These are phyloP conservation scores for Laticauda colubrina DNA, from an alignment of 2,113 vertebrate species.

Conservation along the genomic window DNA sequence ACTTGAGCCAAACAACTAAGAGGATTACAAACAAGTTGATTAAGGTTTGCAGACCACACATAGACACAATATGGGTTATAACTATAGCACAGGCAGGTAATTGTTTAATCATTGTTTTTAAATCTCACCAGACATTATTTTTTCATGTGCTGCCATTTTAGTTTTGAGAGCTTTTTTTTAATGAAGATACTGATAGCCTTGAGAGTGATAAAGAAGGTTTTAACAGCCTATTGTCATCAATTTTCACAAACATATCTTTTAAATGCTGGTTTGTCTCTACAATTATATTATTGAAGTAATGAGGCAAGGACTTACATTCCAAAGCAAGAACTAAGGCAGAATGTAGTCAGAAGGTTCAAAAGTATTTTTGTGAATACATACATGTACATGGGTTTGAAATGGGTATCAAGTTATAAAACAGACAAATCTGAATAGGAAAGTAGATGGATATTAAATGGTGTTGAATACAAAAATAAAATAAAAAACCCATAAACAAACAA, in stretches of 20 bases:
- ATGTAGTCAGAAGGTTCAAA: background rate
- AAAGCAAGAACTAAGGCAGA: background rate
- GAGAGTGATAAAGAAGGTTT: background rate
- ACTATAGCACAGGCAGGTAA: background rate
- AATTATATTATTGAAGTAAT: background rate
- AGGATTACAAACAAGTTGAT: background rate
- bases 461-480: background rate
- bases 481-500: background rate
- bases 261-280: background rate
- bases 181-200: background rate
- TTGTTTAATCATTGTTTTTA: background rate
- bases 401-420: background rate
- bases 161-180: background rate
- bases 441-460: background rate
- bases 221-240: background rate
- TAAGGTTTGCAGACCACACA: background rate
- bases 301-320: background rate
- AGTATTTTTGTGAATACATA: background rate
- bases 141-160: background rate
- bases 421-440: background rate
- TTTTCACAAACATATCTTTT: background rate
- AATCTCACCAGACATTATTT: background rate
- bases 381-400: background rate
- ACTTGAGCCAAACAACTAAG: background rate
- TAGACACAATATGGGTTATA: background rate